Evolutionary conservation across 2,888 invertebrate species (phyloP).

Genomic region (Lasioglossum calceatum): DNA sequence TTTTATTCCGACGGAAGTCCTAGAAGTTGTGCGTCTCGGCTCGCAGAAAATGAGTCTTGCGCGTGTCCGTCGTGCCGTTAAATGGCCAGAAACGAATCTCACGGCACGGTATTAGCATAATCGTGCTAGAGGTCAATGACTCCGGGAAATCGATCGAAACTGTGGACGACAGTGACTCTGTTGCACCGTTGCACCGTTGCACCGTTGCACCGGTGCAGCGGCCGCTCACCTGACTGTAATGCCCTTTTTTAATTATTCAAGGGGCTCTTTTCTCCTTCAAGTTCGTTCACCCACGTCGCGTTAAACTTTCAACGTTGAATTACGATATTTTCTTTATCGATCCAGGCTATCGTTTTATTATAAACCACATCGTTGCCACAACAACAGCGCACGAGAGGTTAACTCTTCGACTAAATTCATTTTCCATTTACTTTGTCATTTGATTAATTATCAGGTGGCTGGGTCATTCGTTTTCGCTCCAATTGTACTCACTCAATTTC

Average conservation of each 20-base stretch:
- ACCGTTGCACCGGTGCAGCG: constrained; percentile 43
- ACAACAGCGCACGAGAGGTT: background rate
- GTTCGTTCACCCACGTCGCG: constrained; percentile 33
- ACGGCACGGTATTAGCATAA: constrained; percentile 68
- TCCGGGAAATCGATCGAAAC: constrained; percentile 72
- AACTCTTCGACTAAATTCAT: background rate
- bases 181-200: constrained; percentile 50
- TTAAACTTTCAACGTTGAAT: background rate
- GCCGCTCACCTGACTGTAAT: constrained; percentile 49
- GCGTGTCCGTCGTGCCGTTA: constrained; percentile 16
- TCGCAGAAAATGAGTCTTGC: background rate
- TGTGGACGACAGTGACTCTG: constrained; percentile 62
- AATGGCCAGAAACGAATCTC: constrained; percentile 48
- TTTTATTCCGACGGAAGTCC: background rate
- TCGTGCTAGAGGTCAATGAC: constrained; percentile 72
- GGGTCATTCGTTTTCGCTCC: background rate
- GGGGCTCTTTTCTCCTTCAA: constrained; percentile 9
- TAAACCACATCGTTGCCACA: background rate
- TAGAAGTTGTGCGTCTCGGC: background rate
- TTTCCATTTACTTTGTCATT: background rate
- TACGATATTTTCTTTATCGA: background rate
- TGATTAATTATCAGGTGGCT: background rate
- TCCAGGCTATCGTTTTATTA: background rate
- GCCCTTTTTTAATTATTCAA: constrained; percentile 58
- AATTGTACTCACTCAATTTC: background rate